Conservation (phyloP, 2,888 invertebrate genomes). For the Acrocera orbiculus region DNA sequence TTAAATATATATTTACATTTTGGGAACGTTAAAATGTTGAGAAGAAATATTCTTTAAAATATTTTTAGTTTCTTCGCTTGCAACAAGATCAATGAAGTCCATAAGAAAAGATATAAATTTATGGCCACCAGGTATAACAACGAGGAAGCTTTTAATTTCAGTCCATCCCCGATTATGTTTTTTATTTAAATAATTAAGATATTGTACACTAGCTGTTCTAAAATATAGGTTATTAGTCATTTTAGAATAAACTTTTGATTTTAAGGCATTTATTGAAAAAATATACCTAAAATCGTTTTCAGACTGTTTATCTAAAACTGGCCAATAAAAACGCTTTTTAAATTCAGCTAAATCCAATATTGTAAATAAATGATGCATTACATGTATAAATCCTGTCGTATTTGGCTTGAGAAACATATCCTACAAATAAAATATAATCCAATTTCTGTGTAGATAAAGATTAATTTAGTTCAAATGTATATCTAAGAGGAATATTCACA, state of each 20-base stretch:
- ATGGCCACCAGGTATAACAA: constrained; percentile 29
- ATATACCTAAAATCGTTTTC: constrained; percentile 21
- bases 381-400: constrained; percentile 24
- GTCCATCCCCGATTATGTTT: constrained; percentile 25
- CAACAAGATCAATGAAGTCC: constrained; percentile 23
- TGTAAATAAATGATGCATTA: constrained; percentile 27
- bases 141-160: constrained; percentile 25
- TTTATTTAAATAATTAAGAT: constrained; percentile 24
- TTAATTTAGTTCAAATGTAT: too few species aligned
- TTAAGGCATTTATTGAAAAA: background rate
- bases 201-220: constrained; percentile 25
- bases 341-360: constrained; percentile 26
- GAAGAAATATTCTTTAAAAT: too few species aligned
- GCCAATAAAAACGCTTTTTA: constrained; percentile 30
- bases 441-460: too few species aligned
- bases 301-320: constrained; percentile 24
- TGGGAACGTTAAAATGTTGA: too few species aligned
- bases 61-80: constrained; percentile 22
- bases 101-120: constrained; percentile 26
- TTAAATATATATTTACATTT: too few species aligned
- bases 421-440: constrained; percentile 6
- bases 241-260: background rate
- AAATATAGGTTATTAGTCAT: background rate
- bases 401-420: constrained; percentile 31
- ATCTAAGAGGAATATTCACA: too few species aligned